These are phyloP conservation scores for Teleiodes luculella DNA, from an alignment of 2,888 invertebrate species.

Conservation along the genomic window DNA sequence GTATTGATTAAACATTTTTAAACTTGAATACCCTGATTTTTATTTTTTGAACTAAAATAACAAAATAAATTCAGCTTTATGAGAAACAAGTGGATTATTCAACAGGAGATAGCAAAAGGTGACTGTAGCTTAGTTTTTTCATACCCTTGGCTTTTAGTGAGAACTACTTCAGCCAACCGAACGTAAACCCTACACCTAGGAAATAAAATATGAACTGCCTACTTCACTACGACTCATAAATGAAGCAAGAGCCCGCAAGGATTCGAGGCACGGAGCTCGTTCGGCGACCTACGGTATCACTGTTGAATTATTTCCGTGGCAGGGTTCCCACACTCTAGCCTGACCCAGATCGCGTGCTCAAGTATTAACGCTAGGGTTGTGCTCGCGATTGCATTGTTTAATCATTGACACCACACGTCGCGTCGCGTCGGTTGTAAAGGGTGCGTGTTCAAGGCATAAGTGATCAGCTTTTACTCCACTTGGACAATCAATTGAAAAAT, in stretches of 20 bases:
- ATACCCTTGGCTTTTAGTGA: not conserved
- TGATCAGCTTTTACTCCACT: not conserved
- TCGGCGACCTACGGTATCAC: not conserved
- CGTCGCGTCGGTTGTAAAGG: conserved; percentile 29
- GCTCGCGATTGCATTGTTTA: conserved; percentile 68
- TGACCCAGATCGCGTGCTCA: conserved; percentile 70
- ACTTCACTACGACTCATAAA: not conserved
- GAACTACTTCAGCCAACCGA: too few species aligned
- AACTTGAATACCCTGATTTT: not conserved
- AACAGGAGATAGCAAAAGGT: too few species aligned
- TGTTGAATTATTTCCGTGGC: conserved; percentile 43
- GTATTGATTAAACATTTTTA: conserved; percentile 59
- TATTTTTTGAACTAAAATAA: too few species aligned
- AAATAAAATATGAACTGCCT: not conserved
- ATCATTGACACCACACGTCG: conserved; percentile 60
- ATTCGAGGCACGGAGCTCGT: not conserved
- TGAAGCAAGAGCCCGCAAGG: not conserved
- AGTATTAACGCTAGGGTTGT: conserved; percentile 70
- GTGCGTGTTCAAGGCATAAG: conserved; percentile 24
- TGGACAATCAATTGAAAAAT: not conserved
- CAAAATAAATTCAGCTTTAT: too few species aligned
- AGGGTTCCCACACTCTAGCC: conserved; percentile 37
- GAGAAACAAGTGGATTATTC: too few species aligned
- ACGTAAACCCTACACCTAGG: not conserved
- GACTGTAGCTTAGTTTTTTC: too few species aligned